Percentiles rank a stretch among this genome's conserved stretches.
Evolutionary conservation across 2,113 vertebrate genomes (phyloP).

Genomic region (Choloepus hoffmanni): DNA sequence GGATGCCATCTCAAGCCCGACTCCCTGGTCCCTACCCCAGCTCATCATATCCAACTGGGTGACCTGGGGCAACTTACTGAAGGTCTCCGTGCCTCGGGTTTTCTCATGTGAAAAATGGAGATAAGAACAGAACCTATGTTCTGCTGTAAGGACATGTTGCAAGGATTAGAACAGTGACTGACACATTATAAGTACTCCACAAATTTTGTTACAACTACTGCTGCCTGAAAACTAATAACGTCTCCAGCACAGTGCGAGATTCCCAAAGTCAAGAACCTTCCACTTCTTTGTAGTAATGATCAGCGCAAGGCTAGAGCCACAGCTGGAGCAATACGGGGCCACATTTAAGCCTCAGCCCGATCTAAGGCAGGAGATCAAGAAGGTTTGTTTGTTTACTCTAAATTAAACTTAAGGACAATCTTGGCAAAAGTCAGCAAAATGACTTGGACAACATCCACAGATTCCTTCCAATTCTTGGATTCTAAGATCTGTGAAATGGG

Average conservation of each 20-base stretch:
- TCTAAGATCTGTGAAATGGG: slow-evolving; percentile 47
- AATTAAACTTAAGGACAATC: background rate
- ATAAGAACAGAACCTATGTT: background rate
- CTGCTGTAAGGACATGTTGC: background rate
- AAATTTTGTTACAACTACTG: background rate
- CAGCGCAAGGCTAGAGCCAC: background rate
- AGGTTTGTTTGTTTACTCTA: background rate
- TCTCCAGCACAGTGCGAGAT: background rate
- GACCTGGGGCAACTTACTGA: background rate
- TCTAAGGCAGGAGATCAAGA: background rate
- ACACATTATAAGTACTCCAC: background rate
- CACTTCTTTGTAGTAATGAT: background rate
- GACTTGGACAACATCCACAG: background rate
- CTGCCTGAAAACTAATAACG: slow-evolving; percentile 4
- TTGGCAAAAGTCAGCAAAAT: background rate
- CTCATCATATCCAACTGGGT: background rate
- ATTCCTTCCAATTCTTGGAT: background rate
- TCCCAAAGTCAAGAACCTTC: background rate
- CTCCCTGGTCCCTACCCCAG: background rate
- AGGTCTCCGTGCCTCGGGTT: background rate
- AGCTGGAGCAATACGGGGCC: background rate
- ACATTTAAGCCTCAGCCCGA: background rate
- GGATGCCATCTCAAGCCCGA: background rate
- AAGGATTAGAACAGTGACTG: background rate
- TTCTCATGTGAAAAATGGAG: background rate